Evolutionary conservation across 2,888 invertebrate genomes (phyloP).

Genomic region (Allophyes oxyacanthae): DNA sequence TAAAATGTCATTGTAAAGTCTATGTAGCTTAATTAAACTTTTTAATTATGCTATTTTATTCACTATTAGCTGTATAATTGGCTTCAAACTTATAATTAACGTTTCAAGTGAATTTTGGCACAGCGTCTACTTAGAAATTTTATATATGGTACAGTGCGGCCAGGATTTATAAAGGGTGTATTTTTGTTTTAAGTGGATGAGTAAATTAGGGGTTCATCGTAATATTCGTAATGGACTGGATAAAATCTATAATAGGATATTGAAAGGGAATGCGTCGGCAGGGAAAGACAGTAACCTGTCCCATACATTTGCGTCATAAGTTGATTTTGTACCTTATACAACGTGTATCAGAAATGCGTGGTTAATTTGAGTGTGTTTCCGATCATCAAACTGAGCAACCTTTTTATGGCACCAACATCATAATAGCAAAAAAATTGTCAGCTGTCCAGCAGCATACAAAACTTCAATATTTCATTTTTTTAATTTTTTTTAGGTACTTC

Average conservation of each 20-base stretch:
- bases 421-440: no score
- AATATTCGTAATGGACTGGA: no score
- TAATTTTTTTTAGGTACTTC: no score
- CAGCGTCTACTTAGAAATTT: conserved; percentile 1
- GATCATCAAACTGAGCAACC: no score
- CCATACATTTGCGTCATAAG: conserved; percentile 7
- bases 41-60: conserved; percentile 39
- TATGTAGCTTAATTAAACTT: conserved; percentile 35
- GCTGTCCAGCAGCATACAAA: no score
- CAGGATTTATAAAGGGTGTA: neutral
- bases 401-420: no score
- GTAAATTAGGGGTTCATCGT: conserved; percentile 19
- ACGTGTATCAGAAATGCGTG: no score
- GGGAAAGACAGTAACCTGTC: neutral
- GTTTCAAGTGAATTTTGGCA: conserved; percentile 17
- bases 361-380: no score
- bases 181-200: conserved; percentile 16
- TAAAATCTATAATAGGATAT: conserved; percentile 13
- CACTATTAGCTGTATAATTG: conserved; percentile 24
- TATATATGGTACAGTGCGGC: neutral
- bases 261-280: conserved; percentile 5
- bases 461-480: no score
- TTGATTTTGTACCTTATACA: no score
- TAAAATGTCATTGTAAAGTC: conserved; percentile 37
- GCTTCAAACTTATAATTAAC: conserved; percentile 30